Evolutionary conservation across 2,113 vertebrate genomes (phyloP).

Genomic region (Octodon degus): DNA sequence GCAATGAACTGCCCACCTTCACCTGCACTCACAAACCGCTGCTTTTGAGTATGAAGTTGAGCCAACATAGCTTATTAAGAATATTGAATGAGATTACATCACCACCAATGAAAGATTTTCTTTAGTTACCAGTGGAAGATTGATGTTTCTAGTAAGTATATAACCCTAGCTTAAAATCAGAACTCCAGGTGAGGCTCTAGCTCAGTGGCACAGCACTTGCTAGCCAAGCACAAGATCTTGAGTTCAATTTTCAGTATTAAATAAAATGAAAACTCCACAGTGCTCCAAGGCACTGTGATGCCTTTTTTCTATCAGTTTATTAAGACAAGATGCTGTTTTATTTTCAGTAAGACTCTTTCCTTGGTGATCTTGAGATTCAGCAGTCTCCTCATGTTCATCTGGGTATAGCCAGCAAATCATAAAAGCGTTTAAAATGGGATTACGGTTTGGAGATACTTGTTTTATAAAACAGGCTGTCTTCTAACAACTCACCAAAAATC

Average conservation of each 20-base stretch:
- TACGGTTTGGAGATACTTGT: not conserved
- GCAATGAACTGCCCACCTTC: not conserved
- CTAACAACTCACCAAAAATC: not conserved
- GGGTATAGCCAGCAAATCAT: conserved; percentile 20
- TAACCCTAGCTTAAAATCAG: not conserved
- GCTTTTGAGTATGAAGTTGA: not conserved
- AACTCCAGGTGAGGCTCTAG: not conserved
- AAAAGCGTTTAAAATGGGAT: not conserved
- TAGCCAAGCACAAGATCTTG: not conserved
- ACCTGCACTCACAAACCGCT: not conserved
- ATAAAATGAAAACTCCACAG: not conserved
- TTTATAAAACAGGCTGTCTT: not conserved
- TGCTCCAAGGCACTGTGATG: not conserved
- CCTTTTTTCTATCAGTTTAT: not conserved
- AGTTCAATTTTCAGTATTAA: not conserved
- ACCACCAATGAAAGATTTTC: not conserved
- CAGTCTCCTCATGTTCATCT: conserved; percentile 33
- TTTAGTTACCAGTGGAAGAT: not conserved
- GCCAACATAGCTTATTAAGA: not conserved
- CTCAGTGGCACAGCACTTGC: not conserved
- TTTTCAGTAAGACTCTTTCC: not conserved
- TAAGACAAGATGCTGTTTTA: not conserved
- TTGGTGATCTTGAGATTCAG: conserved; percentile 25
- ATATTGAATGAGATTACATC: not conserved
- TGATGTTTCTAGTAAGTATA: not conserved